Base-by-base conservation (phyloP, 2,888 invertebrate genomes). In the Anticlea derivata region DNA sequence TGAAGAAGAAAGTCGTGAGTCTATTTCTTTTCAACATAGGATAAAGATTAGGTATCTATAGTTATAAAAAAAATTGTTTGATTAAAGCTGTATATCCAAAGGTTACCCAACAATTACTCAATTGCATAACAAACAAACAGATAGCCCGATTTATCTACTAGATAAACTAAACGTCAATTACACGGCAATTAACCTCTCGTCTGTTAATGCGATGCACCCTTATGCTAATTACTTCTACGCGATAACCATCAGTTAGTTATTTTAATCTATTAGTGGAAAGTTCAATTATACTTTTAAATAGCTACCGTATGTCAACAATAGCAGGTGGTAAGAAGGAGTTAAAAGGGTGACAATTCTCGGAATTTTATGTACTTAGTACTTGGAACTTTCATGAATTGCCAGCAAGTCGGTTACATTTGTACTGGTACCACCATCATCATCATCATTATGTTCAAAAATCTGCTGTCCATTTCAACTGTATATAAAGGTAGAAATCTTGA, bases 181-280 rank as follows among this genome's bases (percentile, higher is more conserved):
- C 70, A 86, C 80, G 85, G 70, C 77, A 81, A 83, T 86, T 85
- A 85, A 73, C 67, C 73, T 60, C 70, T 65, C 66, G 67, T 67
- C 62, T 54, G 70, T 59, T 86, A 86, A 87, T 87, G 65, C 74
- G 78, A 86, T 86, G 86, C 86, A 87, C 87, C 87, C 87, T 79
- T 66, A 70, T 68, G 67, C 62, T 76, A 76, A 79, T 76, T 74
- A 64, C 23, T 48, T 11, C 22, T n/a, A 41, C 38, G 58, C 29
- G 52, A 53, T 60, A 68, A 70, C 71, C 70, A 72, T 71, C 68
- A 41, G 47, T 57, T 58, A 47, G 49, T 53, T 45, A 41, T 41
- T 52, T 40, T 56, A 38, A 50, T 58, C 54, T 54, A 58, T 52
- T 53, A 44, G 41, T 26, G 11, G 20, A 29, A 34, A 38, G 33